A percentile compares a stretch with the other conserved stretches of the same genome.
Conservation (phyloP, 2,113 vertebrate genomes). For the Arvicanthis niloticus region DNA sequence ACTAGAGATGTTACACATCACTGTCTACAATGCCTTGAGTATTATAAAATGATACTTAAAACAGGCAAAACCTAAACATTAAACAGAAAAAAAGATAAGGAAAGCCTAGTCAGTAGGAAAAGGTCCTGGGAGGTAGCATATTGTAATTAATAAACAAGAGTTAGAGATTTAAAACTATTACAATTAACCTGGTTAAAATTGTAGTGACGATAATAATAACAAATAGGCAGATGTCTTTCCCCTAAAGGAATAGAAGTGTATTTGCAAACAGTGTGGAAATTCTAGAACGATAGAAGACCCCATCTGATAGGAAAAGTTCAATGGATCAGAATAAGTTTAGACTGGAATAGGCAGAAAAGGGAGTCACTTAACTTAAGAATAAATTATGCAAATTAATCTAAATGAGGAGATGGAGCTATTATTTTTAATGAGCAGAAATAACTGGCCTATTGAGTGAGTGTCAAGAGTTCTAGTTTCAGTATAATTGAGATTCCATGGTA, state of each 20-base stretch:
- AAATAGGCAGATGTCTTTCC: not conserved
- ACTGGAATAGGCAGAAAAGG: not conserved
- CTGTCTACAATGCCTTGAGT: not conserved
- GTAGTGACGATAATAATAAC: not conserved
- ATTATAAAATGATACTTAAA: not conserved
- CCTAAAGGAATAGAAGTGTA: not conserved
- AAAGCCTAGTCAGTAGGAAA: not conserved
- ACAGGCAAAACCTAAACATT: not conserved
- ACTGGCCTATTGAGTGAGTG: not conserved
- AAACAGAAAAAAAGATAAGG: not conserved
- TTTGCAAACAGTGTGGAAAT: not conserved
- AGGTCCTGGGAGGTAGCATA: not conserved
- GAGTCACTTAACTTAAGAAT: not conserved
- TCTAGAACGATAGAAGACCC: not conserved
- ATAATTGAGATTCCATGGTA: not conserved
- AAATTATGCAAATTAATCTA: not conserved
- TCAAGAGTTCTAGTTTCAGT: not conserved
- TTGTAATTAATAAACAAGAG: not conserved
- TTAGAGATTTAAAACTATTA: not conserved
- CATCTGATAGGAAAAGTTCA: not conserved
- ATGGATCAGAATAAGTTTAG: not conserved
- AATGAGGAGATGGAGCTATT: not conserved
- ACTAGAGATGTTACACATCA: not conserved
- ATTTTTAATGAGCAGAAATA: not conserved
- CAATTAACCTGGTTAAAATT: not conserved